Evolutionary conservation across 1,140 invertebrate species (phyloP).

Genomic region (Arion vulgaris): DNA sequence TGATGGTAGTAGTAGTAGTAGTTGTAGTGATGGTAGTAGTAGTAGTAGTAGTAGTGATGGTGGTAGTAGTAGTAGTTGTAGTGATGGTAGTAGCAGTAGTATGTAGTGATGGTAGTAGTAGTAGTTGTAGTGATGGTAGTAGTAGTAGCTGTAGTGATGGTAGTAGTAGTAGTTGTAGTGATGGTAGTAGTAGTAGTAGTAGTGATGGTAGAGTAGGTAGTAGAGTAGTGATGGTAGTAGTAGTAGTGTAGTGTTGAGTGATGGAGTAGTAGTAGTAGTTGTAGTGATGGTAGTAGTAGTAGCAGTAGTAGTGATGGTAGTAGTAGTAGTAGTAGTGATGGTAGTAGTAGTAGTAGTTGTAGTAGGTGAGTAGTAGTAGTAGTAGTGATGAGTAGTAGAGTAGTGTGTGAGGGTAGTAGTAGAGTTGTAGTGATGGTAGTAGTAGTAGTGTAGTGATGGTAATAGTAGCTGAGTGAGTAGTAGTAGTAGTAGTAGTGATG

Average conservation of each 20-base stretch:
- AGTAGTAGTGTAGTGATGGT: too few species aligned
- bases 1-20: not conserved
- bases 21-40: constrained; percentile 13
- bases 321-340: constrained; percentile 19
- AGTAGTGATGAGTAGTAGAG: too few species aligned
- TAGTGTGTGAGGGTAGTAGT: too few species aligned
- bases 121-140: not conserved
- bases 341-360: not conserved
- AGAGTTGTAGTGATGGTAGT: too few species aligned
- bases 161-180: constrained; percentile 28
- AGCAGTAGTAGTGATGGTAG: constrained; percentile 12
- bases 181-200: constrained; percentile 28
- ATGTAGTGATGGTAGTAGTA: not conserved
- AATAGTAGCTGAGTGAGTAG: too few species aligned
- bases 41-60: constrained; percentile 1
- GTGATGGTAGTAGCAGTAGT: not conserved
- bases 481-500: constrained; percentile 25
- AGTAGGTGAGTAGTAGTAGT: too few species aligned
- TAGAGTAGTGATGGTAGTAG: too few species aligned
- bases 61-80: not conserved
- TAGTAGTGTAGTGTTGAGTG: too few species aligned
- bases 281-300: not conserved
- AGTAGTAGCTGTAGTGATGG: constrained; percentile 17
- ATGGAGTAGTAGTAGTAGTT: not conserved
- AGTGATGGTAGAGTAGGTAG: constrained; percentile 11